These are phyloP conservation scores for Lomographa bimaculata DNA, from an alignment of 2,888 invertebrate genomes.

Conservation along the genomic window DNA sequence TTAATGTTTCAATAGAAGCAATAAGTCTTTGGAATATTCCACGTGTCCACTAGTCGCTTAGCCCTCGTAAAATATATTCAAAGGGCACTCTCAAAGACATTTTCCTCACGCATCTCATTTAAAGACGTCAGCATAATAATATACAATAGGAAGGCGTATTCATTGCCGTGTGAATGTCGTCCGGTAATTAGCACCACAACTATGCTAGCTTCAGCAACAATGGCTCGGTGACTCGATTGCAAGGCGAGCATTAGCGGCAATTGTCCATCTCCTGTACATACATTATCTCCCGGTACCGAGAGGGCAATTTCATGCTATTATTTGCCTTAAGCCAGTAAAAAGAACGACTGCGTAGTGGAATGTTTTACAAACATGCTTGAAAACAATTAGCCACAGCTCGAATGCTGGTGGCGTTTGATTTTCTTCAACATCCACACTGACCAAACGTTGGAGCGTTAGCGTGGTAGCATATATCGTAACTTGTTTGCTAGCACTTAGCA, in stretches of 20 bases:
- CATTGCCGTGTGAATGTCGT: conserved; percentile 26
- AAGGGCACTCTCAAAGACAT: too few relatives aligned
- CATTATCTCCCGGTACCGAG: conserved; percentile 18
- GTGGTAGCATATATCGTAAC: too few relatives aligned
- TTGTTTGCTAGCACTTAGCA: too few relatives aligned
- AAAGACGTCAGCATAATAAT: too few relatives aligned
- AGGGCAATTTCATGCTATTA: too few relatives aligned
- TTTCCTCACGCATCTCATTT: too few relatives aligned
- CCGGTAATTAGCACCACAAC: conserved; percentile 41
- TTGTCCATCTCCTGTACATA: conserved; percentile 26
- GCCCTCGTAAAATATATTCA: too few relatives aligned
- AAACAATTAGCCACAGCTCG: conserved; percentile 3
- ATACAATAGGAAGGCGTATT: conserved; percentile 8
- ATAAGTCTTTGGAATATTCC: background rate
- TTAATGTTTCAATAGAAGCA: background rate
- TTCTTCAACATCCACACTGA: conserved; percentile 10
- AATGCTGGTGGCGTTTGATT: conserved; percentile 2
- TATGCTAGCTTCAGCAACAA: conserved; percentile 38
- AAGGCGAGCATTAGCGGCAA: conserved; percentile 18
- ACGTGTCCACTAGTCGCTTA: too few relatives aligned
- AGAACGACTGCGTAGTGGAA: background rate
- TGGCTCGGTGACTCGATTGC: conserved; percentile 27
- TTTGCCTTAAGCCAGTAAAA: background rate
- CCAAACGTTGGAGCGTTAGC: too few relatives aligned
- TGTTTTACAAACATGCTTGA: conserved; percentile 7